Conservation (phyloP, 2,888 invertebrate genomes). For the Orthosia incerta region DNA sequence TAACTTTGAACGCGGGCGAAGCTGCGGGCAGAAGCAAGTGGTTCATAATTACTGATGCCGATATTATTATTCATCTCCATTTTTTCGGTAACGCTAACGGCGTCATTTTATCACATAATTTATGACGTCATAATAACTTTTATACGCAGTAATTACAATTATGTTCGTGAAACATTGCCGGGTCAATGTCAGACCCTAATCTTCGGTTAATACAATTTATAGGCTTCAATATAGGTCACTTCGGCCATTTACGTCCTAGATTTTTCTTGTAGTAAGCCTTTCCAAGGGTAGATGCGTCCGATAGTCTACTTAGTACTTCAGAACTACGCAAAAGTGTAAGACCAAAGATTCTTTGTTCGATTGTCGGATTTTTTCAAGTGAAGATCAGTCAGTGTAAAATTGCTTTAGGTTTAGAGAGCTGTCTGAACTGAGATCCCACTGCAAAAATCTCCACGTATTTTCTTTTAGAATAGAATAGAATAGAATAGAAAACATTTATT, state of each 20-base stretch:
- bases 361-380: not conserved
- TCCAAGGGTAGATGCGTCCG: conserved; percentile 20
- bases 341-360: not conserved
- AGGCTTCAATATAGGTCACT: conserved; percentile 49
- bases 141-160: conserved; percentile 36
- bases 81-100: conserved; percentile 1
- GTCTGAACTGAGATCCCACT: not conserved
- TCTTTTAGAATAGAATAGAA: too few species aligned
- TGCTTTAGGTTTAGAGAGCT: not conserved
- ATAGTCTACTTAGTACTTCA: conserved; percentile 11
- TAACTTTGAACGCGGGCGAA: too few species aligned
- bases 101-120: conserved; percentile 12
- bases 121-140: conserved; percentile 37
- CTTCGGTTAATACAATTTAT: conserved; percentile 46
- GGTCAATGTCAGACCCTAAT: conserved; percentile 56
- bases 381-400: not conserved
- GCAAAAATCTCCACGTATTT: too few species aligned
- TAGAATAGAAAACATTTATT: too few species aligned
- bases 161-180: conserved; percentile 41
- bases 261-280: conserved; percentile 25
- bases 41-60: not conserved
- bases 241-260: conserved; percentile 28
- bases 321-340: not conserved
- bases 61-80: not conserved
- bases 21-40: too few species aligned